Evolutionary conservation across 2,888 invertebrate genomes (phyloP).

Genomic region (Dasypogon diadema): DNA sequence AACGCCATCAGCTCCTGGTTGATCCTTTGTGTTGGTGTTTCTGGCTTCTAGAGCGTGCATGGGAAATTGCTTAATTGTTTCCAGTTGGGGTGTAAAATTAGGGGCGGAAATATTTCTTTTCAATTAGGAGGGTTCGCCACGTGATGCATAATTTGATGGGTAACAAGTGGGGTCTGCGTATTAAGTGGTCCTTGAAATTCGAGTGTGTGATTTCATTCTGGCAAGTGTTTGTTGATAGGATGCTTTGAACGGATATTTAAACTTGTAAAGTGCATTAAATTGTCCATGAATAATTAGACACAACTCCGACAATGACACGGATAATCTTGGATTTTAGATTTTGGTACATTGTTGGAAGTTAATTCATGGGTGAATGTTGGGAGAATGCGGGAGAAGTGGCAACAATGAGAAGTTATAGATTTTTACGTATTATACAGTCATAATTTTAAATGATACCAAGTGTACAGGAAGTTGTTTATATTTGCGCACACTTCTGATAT

Average conservation of each 20-base stretch:
- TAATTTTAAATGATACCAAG: too few species aligned
- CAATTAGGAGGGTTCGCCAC: conserved; percentile 58
- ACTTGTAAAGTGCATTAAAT: conserved; percentile 54
- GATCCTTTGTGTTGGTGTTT: neutral
- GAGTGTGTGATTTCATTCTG: conserved; percentile 55
- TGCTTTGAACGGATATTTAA: conserved; percentile 46
- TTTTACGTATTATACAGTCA: too few species aligned
- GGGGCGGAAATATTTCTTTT: conserved; percentile 48
- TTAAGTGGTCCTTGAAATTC: conserved; percentile 55
- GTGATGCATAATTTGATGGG: conserved; percentile 61
- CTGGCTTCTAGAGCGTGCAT: conserved; percentile 48
- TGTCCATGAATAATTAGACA: conserved; percentile 51
- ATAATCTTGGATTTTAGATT: conserved; percentile 28
- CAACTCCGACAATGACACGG: conserved; percentile 30
- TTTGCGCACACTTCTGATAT: too few species aligned
- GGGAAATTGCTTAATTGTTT: conserved; percentile 61
- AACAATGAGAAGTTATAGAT: too few species aligned
- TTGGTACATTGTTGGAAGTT: neutral
- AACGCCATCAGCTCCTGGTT: too few species aligned
- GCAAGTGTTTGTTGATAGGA: conserved; percentile 54
- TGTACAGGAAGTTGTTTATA: too few species aligned
- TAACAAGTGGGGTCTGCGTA: conserved; percentile 58
- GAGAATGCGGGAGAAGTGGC: too few species aligned
- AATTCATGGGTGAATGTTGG: too few species aligned
- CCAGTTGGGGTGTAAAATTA: conserved; percentile 58